phyloP scores from a whole-genome alignment of 2,888 invertebrate species.

The Yponomeuta plumbellus region DNA sequence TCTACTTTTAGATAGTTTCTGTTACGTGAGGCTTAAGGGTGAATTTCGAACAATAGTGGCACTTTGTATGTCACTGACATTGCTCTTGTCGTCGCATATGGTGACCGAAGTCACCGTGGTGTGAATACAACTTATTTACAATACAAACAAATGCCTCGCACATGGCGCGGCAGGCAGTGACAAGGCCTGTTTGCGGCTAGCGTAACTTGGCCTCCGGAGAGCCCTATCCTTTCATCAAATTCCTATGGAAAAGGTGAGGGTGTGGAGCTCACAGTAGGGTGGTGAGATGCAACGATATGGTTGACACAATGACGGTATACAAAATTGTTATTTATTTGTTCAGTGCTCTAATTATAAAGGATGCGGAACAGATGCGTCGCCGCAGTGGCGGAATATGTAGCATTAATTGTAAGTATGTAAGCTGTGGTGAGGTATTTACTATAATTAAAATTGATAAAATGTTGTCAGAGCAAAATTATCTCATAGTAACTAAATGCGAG shows the following conservation, averaged over 20 bases:
- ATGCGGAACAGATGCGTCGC: conserved; percentile 10
- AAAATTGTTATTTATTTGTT: conserved; percentile 61
- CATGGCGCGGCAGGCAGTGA: conserved; percentile 65
- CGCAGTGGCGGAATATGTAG: not conserved
- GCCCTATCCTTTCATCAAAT: not conserved
- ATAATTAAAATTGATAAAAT: too few species aligned
- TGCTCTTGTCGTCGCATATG: conserved; percentile 39
- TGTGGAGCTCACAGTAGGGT: conserved; percentile 29
- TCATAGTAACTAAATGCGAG: too few species aligned
- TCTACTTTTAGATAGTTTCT: too few species aligned
- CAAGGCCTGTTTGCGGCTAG: conserved; percentile 52
- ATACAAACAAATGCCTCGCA: conserved; percentile 64
- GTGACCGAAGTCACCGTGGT: conserved; percentile 31
- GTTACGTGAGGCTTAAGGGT: too few species aligned
- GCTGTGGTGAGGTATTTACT: not conserved
- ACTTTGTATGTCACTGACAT: too few species aligned
- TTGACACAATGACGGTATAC: conserved; percentile 55
- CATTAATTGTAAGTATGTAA: not conserved
- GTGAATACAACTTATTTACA: conserved; percentile 60
- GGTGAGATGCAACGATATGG: conserved; percentile 38
- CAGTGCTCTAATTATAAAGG: conserved; percentile 15
- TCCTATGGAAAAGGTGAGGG: conserved; percentile 16
- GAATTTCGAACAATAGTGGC: too few species aligned
- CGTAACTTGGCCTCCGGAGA: conserved; percentile 27
- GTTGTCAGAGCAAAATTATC: too few species aligned